phyloP scores from a whole-genome alignment of 1,140 invertebrate genomes.

The Augochlora pura region DNA sequence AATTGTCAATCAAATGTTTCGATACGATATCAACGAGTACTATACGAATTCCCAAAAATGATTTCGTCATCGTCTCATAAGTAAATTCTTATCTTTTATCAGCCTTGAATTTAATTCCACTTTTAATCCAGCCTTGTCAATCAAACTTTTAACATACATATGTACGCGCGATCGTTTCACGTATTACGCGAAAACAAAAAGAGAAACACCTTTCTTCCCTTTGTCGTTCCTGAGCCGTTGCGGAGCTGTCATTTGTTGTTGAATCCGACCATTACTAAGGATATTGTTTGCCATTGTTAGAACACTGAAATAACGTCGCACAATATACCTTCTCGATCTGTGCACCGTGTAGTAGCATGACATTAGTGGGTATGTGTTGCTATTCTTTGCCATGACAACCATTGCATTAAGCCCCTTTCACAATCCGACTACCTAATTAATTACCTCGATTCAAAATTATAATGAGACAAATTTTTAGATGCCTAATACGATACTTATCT shows the following conservation, averaged over 20 bases:
- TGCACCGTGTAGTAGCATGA: neutral
- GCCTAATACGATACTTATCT: no score
- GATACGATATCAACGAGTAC: neutral
- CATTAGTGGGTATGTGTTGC: slow-evolving; percentile 9
- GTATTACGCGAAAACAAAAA: neutral
- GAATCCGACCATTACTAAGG: slow-evolving; percentile 68
- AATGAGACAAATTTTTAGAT: no score
- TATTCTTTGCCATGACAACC: slow-evolving; percentile 34
- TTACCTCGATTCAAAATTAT: no score
- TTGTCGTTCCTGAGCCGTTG: slow-evolving; percentile 60
- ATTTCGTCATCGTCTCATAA: neutral
- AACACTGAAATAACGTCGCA: neutral
- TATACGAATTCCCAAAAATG: no score
- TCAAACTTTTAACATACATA: neutral
- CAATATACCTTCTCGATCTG: neutral
- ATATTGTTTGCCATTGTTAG: slow-evolving; percentile 65
- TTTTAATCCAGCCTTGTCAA: neutral
- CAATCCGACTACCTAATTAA: neutral
- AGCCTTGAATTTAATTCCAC: neutral
- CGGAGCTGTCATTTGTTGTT: slow-evolving; percentile 51
- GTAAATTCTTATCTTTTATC: neutral
- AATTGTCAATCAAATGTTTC: neutral
- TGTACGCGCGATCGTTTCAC: neutral
- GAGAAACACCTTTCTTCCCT: slow-evolving; percentile 63
- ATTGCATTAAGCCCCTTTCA: neutral